phyloP scores from a whole-genome alignment of 2,113 vertebrate genomes.

The Equus przewalskii region DNA sequence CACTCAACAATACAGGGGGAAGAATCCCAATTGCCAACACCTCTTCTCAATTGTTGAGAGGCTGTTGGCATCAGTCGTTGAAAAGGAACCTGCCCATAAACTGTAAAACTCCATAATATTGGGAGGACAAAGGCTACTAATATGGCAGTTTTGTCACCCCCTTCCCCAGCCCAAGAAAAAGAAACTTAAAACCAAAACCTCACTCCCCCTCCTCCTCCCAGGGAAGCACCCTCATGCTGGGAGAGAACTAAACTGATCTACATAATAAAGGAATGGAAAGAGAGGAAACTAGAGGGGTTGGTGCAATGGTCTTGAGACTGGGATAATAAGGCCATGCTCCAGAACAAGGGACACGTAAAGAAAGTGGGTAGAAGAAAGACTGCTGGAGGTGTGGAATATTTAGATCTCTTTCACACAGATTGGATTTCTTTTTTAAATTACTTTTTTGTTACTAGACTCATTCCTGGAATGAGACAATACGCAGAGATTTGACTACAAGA shows the following conservation, averaged over 20 bases:
- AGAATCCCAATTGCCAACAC: neutral
- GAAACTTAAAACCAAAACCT: neutral
- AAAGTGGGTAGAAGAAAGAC: neutral
- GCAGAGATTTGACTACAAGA: neutral
- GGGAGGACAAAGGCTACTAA: neutral
- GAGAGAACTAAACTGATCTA: neutral
- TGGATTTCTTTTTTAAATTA: neutral
- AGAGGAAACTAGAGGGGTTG: neutral
- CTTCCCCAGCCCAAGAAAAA: neutral
- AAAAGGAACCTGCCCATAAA: neutral
- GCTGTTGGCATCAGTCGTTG: neutral
- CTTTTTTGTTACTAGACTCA: neutral
- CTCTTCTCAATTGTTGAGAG: neutral
- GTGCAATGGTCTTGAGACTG: neutral
- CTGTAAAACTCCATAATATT: neutral
- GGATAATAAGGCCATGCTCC: neutral
- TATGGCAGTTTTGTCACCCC: neutral
- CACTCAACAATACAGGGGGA: neutral
- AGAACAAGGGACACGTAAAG: neutral
- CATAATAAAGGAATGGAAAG: neutral
- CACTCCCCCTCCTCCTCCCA: neutral
- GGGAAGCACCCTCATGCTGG: neutral
- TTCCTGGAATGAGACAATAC: neutral
- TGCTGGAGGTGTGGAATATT: neutral
- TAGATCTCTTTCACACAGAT: neutral